Evolutionary conservation across 2,797 vertebrate species (phyloP).

Genomic region (Clamator glandarius): DNA sequence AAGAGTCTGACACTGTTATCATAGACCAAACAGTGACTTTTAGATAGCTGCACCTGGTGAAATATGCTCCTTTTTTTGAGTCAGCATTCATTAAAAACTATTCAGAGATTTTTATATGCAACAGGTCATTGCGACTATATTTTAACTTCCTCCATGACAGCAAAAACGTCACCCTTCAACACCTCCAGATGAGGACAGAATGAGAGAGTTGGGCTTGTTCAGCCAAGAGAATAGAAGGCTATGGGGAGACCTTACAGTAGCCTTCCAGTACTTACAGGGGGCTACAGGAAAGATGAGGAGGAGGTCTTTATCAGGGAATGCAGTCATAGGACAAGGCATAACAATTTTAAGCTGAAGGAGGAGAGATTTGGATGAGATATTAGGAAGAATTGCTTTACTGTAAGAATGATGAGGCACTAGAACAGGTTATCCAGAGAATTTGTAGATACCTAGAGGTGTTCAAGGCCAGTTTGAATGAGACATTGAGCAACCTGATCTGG

Average conservation of each 20-base stretch:
- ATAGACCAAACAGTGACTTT: background rate
- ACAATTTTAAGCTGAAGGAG: background rate
- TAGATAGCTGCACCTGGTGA: background rate
- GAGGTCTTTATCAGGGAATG: too few relatives aligned
- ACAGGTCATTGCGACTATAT: background rate
- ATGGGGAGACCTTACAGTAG: accelerated
- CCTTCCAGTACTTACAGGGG: background rate
- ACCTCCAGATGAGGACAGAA: accelerated
- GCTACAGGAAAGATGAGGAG: background rate
- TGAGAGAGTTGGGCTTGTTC: background rate
- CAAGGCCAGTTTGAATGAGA: background rate
- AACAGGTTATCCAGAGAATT: background rate
- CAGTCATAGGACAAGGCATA: accelerated
- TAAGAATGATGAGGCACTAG: accelerated
- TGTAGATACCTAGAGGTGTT: background rate
- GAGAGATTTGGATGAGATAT: background rate
- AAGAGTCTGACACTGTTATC: background rate
- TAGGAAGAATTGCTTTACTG: accelerated
- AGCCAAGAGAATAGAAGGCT: background rate
- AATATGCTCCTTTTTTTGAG: background rate
- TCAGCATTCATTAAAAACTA: background rate
- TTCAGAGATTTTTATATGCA: background rate
- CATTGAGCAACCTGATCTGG: background rate
- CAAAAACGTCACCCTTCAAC: background rate
- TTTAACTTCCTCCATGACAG: background rate